Conservation (phyloP, 2,113 vertebrate species). For the Eublepharis macularius region DNA sequence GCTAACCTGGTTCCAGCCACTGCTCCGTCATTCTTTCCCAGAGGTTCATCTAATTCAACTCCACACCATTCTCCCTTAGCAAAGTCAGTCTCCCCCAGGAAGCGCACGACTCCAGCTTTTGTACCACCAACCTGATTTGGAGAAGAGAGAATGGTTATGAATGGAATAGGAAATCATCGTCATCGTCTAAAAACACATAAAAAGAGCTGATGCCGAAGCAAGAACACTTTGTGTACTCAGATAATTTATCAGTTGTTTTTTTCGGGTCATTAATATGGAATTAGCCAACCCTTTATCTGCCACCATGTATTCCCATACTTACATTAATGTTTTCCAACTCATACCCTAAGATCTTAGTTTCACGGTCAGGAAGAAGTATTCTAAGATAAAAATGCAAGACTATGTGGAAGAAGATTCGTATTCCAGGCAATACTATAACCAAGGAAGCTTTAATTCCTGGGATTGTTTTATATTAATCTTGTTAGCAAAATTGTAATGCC, state of each 20-base stretch:
- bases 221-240: neutral
- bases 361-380: neutral
- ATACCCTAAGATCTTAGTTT: neutral
- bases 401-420: neutral
- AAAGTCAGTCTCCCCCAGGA: conserved; percentile 97
- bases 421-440: neutral
- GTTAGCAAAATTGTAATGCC: neutral
- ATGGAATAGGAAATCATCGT: neutral
- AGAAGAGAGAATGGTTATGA: neutral
- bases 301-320: neutral
- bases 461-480: neutral
- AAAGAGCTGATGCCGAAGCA: neutral
- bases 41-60: conserved; percentile 94
- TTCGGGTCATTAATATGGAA: neutral
- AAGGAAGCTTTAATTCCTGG: neutral
- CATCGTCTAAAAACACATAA: neutral
- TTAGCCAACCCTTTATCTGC: neutral
- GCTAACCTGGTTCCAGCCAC: conserved; percentile 95
- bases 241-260: neutral
- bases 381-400: neutral
- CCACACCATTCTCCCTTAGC: conserved; percentile 99
- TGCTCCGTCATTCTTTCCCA: conserved; percentile 97
- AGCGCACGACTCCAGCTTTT: conserved; percentile 96
- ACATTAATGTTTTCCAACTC: neutral
- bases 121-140: conserved; percentile 90